Evolutionary conservation across 2,113 vertebrate genomes (phyloP), one percentile per base, ranked within the genome.

Genomic region (Miniopterus natalensis): DNA sequence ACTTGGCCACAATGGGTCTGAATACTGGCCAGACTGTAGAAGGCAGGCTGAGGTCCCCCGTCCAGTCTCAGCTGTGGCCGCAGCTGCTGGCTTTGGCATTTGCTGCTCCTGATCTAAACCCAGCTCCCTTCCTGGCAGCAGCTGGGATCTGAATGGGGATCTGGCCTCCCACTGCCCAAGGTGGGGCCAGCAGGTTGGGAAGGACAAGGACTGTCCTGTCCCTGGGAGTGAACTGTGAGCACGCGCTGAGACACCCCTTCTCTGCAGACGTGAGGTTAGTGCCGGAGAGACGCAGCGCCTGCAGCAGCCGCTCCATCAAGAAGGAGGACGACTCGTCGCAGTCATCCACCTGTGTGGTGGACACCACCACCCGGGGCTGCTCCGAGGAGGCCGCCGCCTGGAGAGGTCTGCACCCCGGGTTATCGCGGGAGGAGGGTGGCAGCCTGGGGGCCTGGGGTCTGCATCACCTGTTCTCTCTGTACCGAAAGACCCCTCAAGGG

Each of bases 261-360:
- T 95, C 90, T 92, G 73, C 98, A 99, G 99, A 99, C 95, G 49
- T 98, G 95, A 98, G 98, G 18, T 97, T 98, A 1, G 53, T 97
- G 31, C 9, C 98, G 1, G 98, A 98, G 88, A 95, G 98, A 5
- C 96, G 98, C 53, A 99, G 99, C 3, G 96, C 99, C 73, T 98
- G 98, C 90, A 99, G 99, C 51, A 88, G 98, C 61, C 98, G 40
- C 75, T 97, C 98, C 14, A 92, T 98, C 87, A 99, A 98, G 96
- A 99, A 98, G 88, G 98, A 95, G 80, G 98, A 98, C 27, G 98
- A 95, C 89, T 99, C 99, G 0, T 99, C 99, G 0, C 98, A 97
- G 23, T 99, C 99, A 0, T 99, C 99, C 2, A 96, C 98, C 12
- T 99, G 99, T 15, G 74, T 98, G 70, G 99, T 99, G 8, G 99